Base-by-base conservation (phyloP, 2,113 vertebrate genomes). In the Pogonocichla stellata region DNA sequence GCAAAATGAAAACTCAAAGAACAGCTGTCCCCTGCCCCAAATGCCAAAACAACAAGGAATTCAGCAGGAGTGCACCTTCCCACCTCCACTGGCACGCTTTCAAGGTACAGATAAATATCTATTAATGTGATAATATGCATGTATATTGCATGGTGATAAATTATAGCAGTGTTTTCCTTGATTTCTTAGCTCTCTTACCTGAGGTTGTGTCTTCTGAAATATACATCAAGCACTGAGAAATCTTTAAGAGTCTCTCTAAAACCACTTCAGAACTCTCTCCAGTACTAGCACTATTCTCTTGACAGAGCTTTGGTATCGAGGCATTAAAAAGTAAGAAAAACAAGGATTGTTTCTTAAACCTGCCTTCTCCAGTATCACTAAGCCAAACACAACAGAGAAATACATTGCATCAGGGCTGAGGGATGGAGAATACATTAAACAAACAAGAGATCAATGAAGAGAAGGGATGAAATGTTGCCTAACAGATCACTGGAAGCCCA, bases 51-150 rank as follows among this genome's bases (percentile, higher is more conserved):
- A 43, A 6, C 26, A 13, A 86, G 54, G 26, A 57, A 75, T 9
- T 13, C 45, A 77, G 38, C 8, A 29, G 29, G 69, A 42, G 26
- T 8, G 10, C 10, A 77, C 5, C 45, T 36, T 54, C 51, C 25
- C 53, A 6, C 28, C 57, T 8, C 19, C 26, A 36, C 25, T 51
- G 23, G 5, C 19, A 23, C 0, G 2, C 8, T 73, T 61, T 45
- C 42, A 64, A 51, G 29, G 18, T 19, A 64, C 34, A 31, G 9
- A 31, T 23, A 54, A 60, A 56, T 31, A 69, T 12, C 31, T 80
- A 4, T 54, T 61, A 20, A 16, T 1, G 1, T 23, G 14, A 60
- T 28, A 56, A 69, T 3, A 24, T 28, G 2, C 1, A 33, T 11
- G 2, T 7, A 15, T 33, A 51, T 8, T 43, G 17, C 8, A 28